phyloP scores from a whole-genome alignment of 2,113 vertebrate species.

The Pachypanchax playfairii region DNA sequence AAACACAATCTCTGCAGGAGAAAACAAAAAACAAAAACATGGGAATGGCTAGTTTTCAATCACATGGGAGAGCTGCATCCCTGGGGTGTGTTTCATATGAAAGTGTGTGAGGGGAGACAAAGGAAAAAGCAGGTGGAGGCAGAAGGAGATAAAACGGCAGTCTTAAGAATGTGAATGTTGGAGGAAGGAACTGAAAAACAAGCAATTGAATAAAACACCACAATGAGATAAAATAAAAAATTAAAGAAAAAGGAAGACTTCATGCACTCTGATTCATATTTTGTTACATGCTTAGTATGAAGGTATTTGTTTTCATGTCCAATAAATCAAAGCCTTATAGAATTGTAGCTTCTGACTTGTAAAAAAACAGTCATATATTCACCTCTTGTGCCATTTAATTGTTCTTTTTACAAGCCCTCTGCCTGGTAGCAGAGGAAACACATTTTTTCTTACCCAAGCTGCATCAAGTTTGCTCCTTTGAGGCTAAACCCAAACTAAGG shows the following conservation, averaged over 20 bases:
- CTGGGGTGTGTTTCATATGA: constrained; percentile 50
- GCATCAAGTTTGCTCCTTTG: background rate
- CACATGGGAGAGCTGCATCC: constrained; percentile 49
- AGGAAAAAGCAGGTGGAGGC: constrained; percentile 12
- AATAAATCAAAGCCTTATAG: constrained; percentile 56
- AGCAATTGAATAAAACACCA: constrained; percentile 3
- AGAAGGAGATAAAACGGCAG: constrained; percentile 11
- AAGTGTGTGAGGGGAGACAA: constrained; percentile 12
- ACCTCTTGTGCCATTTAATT: constrained; percentile 23
- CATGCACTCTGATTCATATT: constrained; percentile 21
- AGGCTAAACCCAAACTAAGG: constrained; percentile 10
- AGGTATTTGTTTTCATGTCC: constrained; percentile 60
- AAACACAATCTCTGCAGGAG: constrained; percentile 41
- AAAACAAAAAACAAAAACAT: background rate
- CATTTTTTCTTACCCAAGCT: constrained; percentile 32
- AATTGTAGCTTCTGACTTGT: constrained; percentile 47
- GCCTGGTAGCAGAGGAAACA: constrained; percentile 26
- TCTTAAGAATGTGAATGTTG: constrained; percentile 17
- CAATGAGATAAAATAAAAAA: constrained; percentile 20
- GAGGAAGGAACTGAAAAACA: background rate
- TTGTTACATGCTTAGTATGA: constrained; percentile 21
- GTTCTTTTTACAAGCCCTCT: constrained; percentile 37
- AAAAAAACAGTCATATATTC: constrained; percentile 36
- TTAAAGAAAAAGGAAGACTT: constrained; percentile 23
- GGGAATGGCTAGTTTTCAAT: constrained; percentile 51